A percentile compares a stretch with the other conserved stretches of the same genome.
These are phyloP conservation scores for Acheta domesticus DNA, from an alignment of 2,888 invertebrate genomes.

Conservation along the genomic window DNA sequence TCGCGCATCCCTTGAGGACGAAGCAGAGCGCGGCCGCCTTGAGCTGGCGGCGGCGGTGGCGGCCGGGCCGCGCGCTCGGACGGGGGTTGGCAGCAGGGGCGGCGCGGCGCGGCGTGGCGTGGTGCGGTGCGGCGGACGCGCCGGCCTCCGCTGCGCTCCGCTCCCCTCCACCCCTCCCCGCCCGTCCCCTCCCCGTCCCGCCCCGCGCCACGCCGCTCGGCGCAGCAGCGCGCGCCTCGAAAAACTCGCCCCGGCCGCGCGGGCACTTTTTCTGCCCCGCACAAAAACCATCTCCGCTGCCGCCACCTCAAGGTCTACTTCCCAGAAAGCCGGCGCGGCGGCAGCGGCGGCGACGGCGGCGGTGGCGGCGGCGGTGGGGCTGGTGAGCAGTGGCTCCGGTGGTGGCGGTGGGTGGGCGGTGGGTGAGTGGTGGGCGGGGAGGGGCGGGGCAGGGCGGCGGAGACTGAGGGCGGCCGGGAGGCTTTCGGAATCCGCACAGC, in stretches of 20 bases:
- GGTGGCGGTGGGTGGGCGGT: neutral
- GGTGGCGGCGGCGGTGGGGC: neutral
- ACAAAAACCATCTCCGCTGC: neutral
- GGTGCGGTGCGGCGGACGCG: neutral
- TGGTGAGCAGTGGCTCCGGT: neutral
- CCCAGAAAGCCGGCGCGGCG: conserved; percentile 19
- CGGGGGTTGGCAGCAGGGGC: no score
- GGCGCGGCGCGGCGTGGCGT: neutral
- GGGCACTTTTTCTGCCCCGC: neutral
- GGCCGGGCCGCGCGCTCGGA: neutral
- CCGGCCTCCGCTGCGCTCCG: no score
- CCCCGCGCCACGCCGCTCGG: neutral
- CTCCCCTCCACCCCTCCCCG: neutral
- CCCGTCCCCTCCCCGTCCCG: no score
- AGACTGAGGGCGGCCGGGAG: neutral
- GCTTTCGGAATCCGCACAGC: neutral
- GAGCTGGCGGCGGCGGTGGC: neutral
- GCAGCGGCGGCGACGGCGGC: neutral
- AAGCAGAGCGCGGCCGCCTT: neutral
- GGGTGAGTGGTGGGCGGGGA: no score
- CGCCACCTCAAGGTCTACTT: conserved; percentile 24
- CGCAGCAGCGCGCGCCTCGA: neutral
- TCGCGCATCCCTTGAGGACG: neutral
- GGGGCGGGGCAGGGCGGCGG: neutral
- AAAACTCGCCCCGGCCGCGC: conserved; percentile 6